A percentile compares a stretch with the other conserved stretches of the same genome.
These are phyloP conservation scores for Spondyliosoma cantharus DNA, from an alignment of 2,797 vertebrate species.

Conservation along the genomic window DNA sequence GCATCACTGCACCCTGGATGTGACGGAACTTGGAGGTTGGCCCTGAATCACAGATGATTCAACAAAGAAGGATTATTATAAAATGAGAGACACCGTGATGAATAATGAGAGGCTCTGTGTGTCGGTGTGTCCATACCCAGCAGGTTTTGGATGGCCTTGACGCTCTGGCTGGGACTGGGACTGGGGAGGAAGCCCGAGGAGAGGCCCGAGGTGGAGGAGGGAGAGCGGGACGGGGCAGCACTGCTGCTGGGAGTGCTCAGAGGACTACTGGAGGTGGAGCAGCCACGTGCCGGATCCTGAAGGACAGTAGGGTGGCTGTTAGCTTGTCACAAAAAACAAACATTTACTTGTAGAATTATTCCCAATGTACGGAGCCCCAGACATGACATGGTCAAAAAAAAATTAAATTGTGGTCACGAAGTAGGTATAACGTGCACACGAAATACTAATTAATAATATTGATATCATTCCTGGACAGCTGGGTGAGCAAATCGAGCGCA, in stretches of 20 bases:
- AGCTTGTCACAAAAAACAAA: not conserved
- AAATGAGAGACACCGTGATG: not conserved
- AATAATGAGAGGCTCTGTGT: not conserved
- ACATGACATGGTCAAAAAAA: too few relatives aligned
- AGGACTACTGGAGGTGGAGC: conserved; percentile 88
- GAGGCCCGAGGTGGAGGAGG: conserved; percentile 88
- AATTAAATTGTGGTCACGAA: too few relatives aligned
- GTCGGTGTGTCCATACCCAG: conserved; percentile 83
- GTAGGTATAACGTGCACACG: too few relatives aligned
- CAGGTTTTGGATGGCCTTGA: conserved; percentile 90
- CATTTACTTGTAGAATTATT: not conserved
- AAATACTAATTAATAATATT: too few relatives aligned
- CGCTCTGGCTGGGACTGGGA: conserved; percentile 84
- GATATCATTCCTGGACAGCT: too few relatives aligned
- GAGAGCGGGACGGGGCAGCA: conserved; percentile 83
- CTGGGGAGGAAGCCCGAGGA: conserved; percentile 92
- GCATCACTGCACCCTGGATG: conserved; percentile 88
- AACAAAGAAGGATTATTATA: not conserved
- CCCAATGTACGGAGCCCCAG: too few relatives aligned
- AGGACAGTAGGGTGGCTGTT: not conserved
- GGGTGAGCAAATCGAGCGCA: too few relatives aligned
- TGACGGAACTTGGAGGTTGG: conserved; percentile 94
- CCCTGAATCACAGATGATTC: conserved; percentile 77
- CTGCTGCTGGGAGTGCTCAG: conserved; percentile 88
- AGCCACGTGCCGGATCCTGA: conserved; percentile 78